Conservation (phyloP, 2,888 invertebrate species). For the Galeopsomyia nigrocyanea region DNA sequence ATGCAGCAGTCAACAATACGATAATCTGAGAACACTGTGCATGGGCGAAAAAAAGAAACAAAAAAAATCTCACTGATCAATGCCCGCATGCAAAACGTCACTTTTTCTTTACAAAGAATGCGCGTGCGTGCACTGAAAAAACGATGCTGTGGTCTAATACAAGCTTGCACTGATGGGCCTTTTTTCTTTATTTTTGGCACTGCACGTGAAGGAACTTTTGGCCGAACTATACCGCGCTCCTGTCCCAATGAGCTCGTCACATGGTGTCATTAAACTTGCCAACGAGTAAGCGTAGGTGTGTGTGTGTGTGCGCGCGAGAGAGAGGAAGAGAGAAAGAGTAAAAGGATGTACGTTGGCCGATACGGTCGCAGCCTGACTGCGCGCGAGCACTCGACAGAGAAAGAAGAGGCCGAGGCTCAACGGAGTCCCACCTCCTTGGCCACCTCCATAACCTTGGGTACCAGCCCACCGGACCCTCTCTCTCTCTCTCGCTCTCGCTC, state of each 20-base stretch:
- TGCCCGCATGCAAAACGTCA: too few species aligned
- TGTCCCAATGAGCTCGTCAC: constrained; percentile 27
- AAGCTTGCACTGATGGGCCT: constrained; percentile 2
- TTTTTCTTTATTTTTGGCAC: constrained; percentile 34
- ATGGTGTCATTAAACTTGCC: constrained; percentile 33
- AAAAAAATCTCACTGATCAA: too few species aligned
- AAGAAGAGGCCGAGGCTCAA: constrained; percentile 53
- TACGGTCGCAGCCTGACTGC: constrained; percentile 67
- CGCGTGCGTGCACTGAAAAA: too few species aligned
- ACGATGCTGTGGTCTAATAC: too few species aligned
- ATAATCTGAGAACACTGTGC: too few species aligned
- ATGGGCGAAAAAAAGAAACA: too few species aligned
- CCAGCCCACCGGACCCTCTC: constrained; percentile 68
- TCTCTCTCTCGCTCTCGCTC: constrained; percentile 53
- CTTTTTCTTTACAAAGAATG: too few species aligned
- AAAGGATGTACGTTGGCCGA: constrained; percentile 51
- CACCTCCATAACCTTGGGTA: constrained; percentile 67
- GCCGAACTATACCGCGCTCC: constrained; percentile 11
- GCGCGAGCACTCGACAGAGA: background rate
- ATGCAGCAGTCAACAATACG: too few species aligned
- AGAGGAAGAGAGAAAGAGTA: constrained; percentile 43
- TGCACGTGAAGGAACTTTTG: constrained; percentile 12
- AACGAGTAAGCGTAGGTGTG: constrained; percentile 23
- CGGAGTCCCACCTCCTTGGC: constrained; percentile 68
- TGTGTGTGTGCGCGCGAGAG: background rate